These are phyloP conservation scores for Eilema depressum DNA, from an alignment of 2,888 invertebrate genomes.

Conservation along the genomic window DNA sequence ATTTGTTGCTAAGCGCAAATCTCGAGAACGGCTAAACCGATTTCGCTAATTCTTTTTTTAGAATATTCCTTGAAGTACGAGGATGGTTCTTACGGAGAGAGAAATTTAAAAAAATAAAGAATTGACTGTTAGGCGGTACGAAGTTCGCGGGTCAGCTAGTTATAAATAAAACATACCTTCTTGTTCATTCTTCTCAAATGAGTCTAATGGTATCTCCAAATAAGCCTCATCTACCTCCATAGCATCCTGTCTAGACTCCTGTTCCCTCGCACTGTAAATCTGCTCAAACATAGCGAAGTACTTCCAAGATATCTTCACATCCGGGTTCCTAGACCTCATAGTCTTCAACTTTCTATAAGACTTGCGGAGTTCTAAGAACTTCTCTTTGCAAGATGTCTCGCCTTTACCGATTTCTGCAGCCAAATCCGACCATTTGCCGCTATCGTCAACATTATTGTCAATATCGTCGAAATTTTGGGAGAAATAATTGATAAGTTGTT, in stretches of 20 bases:
- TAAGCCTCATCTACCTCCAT: slow-evolving; percentile 51
- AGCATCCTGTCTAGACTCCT: slow-evolving; percentile 26
- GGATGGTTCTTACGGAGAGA: too few relatives aligned
- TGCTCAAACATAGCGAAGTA: slow-evolving; percentile 75
- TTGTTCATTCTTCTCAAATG: slow-evolving; percentile 45
- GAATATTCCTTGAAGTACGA: too few relatives aligned
- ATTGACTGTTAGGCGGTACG: too few relatives aligned
- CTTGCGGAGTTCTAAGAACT: slow-evolving; percentile 75
- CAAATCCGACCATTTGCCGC: slow-evolving; percentile 62
- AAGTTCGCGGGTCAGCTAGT: too few relatives aligned
- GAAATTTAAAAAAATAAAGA: too few relatives aligned
- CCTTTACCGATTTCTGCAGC: slow-evolving; percentile 63
- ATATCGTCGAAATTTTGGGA: slow-evolving; percentile 64
- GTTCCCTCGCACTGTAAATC: slow-evolving; percentile 58
- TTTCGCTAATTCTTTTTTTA: too few relatives aligned
- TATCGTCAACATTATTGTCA: slow-evolving; percentile 57
- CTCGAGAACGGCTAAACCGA: too few relatives aligned
- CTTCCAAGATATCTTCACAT: slow-evolving; percentile 78
- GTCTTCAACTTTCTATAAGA: slow-evolving; percentile 78
- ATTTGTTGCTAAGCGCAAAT: too few relatives aligned
- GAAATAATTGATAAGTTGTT: slow-evolving; percentile 70
- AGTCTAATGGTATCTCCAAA: slow-evolving; percentile 28
- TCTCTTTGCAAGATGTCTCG: slow-evolving; percentile 65
- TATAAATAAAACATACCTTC: slow-evolving; percentile 51
- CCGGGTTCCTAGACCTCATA: slow-evolving; percentile 70